phyloP scores from a whole-genome alignment of 2,888 invertebrate species.

The Junonia oenone region DNA sequence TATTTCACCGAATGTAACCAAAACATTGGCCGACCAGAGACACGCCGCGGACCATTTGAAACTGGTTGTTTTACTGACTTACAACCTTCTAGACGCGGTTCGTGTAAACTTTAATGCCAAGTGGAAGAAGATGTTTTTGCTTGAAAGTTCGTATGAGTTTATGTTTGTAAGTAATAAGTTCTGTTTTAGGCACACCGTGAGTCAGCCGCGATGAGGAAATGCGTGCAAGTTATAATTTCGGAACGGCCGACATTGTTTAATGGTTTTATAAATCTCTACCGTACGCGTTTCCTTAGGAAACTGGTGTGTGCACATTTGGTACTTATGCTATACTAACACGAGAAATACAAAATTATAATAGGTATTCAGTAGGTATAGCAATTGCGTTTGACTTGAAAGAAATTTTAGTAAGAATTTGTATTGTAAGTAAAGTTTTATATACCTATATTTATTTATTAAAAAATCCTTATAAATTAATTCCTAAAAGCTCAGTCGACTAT shows the following conservation, averaged over 20 bases:
- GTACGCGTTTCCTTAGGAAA: conserved; percentile 41
- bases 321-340: too few species aligned
- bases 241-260: conserved; percentile 70
- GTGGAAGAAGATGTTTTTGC: conserved; percentile 37
- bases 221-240: conserved; percentile 75
- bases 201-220: conserved; percentile 75
- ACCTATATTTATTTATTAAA: too few species aligned
- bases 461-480: too few species aligned
- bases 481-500: too few species aligned
- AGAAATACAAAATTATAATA: too few species aligned
- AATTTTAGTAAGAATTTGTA: too few species aligned
- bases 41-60: conserved; percentile 41
- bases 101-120: conserved; percentile 16
- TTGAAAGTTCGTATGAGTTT: conserved; percentile 11
- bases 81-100: conserved; percentile 38
- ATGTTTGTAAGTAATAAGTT: conserved; percentile 66
- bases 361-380: too few species aligned
- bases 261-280: conserved; percentile 63
- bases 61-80: conserved; percentile 43
- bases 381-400: too few species aligned
- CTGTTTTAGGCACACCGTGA: conserved; percentile 73
- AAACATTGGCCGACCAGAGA: conserved; percentile 36
- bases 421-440: too few species aligned
- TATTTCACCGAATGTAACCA: conserved; percentile 36
- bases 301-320: conserved; percentile 30